Conservation (phyloP, 2,113 vertebrate species). For the Oreocharis arfaki region DNA sequence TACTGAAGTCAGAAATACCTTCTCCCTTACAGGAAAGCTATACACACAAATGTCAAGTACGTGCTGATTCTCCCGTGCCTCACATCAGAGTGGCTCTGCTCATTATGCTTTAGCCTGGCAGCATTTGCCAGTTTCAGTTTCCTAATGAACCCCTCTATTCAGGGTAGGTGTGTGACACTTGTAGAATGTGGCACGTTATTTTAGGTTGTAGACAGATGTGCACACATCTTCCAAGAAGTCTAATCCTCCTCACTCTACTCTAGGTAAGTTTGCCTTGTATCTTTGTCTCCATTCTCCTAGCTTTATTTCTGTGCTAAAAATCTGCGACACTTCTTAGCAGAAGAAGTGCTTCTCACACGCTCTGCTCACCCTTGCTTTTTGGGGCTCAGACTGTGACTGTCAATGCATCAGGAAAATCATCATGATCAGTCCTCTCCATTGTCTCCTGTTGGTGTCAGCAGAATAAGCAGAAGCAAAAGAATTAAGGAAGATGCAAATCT, state of each 20-base stretch:
- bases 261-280: not conserved
- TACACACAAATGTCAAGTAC: not conserved
- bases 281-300: not conserved
- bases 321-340: not conserved
- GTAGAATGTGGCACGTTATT: not conserved
- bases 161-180: accelerated
- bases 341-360: no score
- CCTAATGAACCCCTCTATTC: not conserved
- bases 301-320: not conserved
- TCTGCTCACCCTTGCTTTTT: not conserved
- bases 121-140: not conserved
- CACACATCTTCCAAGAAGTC: not conserved
- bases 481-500: not conserved
- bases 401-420: not conserved
- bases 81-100: not conserved
- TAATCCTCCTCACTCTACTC: not conserved
- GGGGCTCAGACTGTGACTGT: accelerated
- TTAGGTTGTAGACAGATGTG: not conserved
- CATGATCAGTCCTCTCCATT: not conserved
- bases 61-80: not conserved
- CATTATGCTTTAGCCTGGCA: not conserved
- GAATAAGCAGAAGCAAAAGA: not conserved
- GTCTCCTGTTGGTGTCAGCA: not conserved
- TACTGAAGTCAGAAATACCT: not conserved
- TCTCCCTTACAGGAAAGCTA: not conserved